These are phyloP conservation scores for Styela plicata DNA, from an alignment of 23 tunicate genomes.

Conservation along the genomic window DNA sequence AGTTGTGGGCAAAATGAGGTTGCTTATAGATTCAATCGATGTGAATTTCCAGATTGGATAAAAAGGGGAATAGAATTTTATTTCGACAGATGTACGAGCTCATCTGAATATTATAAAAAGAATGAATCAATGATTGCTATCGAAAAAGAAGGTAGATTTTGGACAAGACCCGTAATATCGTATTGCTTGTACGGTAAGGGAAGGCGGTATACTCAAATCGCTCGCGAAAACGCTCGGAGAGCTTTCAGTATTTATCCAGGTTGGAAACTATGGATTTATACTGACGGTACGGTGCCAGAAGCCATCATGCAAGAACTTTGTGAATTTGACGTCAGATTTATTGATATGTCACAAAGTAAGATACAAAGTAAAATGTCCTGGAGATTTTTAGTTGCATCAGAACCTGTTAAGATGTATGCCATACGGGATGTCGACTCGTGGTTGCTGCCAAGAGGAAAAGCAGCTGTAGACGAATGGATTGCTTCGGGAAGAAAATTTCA, in stretches of 20 bases:
- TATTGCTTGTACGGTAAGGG: conserved; percentile 11
- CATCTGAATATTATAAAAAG: neutral
- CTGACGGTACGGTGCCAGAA: neutral
- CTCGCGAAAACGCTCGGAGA: conserved; percentile 2
- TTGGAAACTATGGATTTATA: conserved; percentile 17
- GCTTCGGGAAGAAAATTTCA: conserved; percentile 16
- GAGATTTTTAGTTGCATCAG: conserved; percentile 16
- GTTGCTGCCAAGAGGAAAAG: conserved; percentile 7
- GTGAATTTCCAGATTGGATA: conserved; percentile 17
- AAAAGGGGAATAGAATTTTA: conserved; percentile 15
- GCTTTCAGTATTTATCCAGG: conserved; percentile 14
- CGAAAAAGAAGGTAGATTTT: neutral
- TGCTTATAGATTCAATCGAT: neutral
- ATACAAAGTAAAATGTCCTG: conserved; percentile 16
- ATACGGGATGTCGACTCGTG: conserved; percentile 12
- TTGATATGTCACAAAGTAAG: neutral
- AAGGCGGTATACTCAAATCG: neutral
- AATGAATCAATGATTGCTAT: neutral
- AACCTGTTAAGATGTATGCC: neutral
- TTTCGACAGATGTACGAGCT: conserved; percentile 9
- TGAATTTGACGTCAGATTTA: neutral
- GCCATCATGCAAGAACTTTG: neutral
- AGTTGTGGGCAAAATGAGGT: conserved; percentile 16
- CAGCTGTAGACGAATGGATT: conserved; percentile 15
- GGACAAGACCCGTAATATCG: conserved; percentile 5